phyloP scores from a whole-genome alignment of 2,113 vertebrate species.

The Argyrosomus japonicus region DNA sequence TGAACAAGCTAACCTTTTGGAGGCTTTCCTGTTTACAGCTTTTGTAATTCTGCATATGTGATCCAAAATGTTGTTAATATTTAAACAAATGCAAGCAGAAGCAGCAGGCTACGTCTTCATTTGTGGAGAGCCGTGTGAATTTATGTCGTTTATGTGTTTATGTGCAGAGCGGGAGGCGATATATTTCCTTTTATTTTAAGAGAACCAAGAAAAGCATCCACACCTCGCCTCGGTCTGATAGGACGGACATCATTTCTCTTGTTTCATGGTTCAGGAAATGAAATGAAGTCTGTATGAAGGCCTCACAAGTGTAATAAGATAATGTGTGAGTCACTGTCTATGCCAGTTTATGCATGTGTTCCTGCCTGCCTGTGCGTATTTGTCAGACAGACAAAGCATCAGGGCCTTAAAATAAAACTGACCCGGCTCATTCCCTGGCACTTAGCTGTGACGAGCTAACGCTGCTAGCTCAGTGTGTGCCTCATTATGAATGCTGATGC shows the following conservation, averaged over 20 bases:
- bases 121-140: background rate
- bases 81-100: slow-evolving; percentile 57
- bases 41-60: slow-evolving; percentile 30
- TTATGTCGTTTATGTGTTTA: slow-evolving; percentile 2
- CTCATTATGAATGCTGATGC: slow-evolving; percentile 52
- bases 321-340: background rate
- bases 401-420: slow-evolving; percentile 55
- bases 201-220: background rate
- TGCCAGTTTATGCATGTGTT: too few species aligned
- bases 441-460: slow-evolving; percentile 29
- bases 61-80: slow-evolving; percentile 59
- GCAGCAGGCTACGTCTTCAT: slow-evolving; percentile 39
- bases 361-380: background rate
- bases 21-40: background rate
- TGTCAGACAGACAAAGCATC: slow-evolving; percentile 44
- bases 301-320: slow-evolving; percentile 15
- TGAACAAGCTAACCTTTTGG: background rate
- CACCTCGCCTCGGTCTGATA: background rate
- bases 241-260: background rate
- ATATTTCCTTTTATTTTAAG: slow-evolving; percentile 25
- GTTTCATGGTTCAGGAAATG: slow-evolving; percentile 30
- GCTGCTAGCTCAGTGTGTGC: background rate
- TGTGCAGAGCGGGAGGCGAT: background rate
- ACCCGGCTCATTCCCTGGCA: background rate
- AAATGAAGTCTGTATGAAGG: slow-evolving; percentile 11